Evolutionary conservation across 2,888 invertebrate species (phyloP), one percentile per base, ranked within the genome.

Genomic region (Lasiommata megera): DNA sequence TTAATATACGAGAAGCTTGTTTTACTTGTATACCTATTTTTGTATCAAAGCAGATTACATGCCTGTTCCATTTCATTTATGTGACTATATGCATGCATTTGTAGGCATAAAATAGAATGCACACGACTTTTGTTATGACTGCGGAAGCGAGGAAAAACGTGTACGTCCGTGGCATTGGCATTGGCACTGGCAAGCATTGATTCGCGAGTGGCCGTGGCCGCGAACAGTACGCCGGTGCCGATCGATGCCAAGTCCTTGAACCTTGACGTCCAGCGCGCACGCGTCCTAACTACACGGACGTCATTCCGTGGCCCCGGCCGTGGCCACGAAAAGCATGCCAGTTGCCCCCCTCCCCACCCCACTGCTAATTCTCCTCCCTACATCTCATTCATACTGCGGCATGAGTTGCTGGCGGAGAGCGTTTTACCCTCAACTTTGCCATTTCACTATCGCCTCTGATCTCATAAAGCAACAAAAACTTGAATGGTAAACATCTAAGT

Each of bases 181-280:
- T 56, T 58, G 58, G 48, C 54, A 31, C 29, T 58, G 40, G 38
- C 50, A 11, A 59, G 63, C 77, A 82, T 82, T 73, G 81, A 82
- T 77, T 75, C 73, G 77, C 80, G 82, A 79, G 82, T 81, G 81
- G 68, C 79, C 80, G 66, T 82, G 80, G 82, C 80, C 77, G 74
- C 71, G 70, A 72, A 66, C 75, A 69, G 68, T 68, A 63, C 63
- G 60, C 71, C 73, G 81, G 80, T 83, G 73, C 28, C 77, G 79
- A 87, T 90, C 88, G 84, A 89, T 88, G 74, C 48, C 28, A 56
- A 76, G 84, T 82, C 89, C 89, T 88, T 90, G 89, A 90, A 87
- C 88, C 79, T 70, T 73, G 64, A 62, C 68, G 63, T 59, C 58
- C 54, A 62, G 62, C 76, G 64, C 74, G 80, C 87, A 86, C 81